Evolutionary conservation across 2,797 vertebrate genomes (phyloP).

Genomic region (Gorsachius magnificus): DNA sequence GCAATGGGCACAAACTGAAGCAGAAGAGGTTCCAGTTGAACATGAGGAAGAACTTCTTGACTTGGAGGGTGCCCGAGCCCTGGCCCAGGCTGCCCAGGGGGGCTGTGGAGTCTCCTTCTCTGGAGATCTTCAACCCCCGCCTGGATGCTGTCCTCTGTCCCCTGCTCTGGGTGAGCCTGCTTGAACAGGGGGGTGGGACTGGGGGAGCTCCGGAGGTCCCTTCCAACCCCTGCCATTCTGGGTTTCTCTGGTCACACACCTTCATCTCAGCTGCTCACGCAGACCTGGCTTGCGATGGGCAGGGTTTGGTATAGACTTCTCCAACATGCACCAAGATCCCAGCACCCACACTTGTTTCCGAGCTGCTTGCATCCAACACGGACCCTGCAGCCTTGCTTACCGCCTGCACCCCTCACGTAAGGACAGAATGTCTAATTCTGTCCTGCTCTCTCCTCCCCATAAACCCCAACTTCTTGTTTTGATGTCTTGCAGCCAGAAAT

Average conservation of each 20-base stretch:
- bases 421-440: background rate
- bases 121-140: too few species aligned
- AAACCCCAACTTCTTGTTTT: background rate
- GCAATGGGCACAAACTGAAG: too few species aligned
- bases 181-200: too few species aligned
- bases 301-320: background rate
- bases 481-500: slow-evolving; percentile 85
- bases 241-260: background rate
- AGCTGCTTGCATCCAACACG: accelerated
- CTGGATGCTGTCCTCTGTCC: too few species aligned
- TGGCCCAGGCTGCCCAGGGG: too few species aligned
- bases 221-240: too few species aligned
- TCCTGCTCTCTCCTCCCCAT: background rate
- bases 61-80: too few species aligned
- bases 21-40: too few species aligned
- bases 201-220: too few species aligned
- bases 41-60: too few species aligned
- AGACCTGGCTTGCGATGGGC: background rate
- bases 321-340: background rate
- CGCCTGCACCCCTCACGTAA: accelerated
- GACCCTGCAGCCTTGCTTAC: background rate
- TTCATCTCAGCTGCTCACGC: background rate
- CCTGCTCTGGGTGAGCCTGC: too few species aligned
- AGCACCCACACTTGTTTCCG: accelerated
- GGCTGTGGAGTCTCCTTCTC: too few species aligned